Percentiles rank a stretch among this genome's conserved stretches.
Conservation (phyloP, 2,113 vertebrate species). For the Saguinus midas region DNA sequence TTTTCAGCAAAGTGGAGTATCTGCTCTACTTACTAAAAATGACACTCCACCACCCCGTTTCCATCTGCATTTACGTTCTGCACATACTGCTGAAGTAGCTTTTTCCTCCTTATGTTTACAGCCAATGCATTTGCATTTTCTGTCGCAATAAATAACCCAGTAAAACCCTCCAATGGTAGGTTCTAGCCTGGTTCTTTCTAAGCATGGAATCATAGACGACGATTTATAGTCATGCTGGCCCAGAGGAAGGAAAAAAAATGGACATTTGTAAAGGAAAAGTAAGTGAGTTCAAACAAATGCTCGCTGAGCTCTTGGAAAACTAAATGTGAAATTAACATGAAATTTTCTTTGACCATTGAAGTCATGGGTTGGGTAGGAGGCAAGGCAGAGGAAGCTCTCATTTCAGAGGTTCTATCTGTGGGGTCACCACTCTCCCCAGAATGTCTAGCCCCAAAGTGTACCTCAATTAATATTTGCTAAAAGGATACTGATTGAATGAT, state of each 20-base stretch:
- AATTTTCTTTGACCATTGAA: background rate
- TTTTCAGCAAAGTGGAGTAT: constrained; percentile 66
- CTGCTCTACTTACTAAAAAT: constrained; percentile 73
- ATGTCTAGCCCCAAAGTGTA: background rate
- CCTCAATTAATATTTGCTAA: background rate
- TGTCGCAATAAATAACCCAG: constrained; percentile 71
- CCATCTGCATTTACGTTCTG: constrained; percentile 60
- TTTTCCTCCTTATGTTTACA: constrained; percentile 66
- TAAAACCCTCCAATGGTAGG: constrained; percentile 52
- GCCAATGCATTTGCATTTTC: constrained; percentile 69
- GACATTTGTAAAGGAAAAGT: background rate
- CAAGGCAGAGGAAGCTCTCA: background rate
- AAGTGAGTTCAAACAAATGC: background rate
- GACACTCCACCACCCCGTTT: constrained; percentile 30
- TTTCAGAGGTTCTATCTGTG: background rate
- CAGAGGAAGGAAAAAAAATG: background rate
- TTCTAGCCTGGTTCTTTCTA: constrained; percentile 21
- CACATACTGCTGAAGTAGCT: constrained; percentile 63
- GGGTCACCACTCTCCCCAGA: background rate
- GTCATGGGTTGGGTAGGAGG: too few species aligned
- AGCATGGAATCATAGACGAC: background rate
- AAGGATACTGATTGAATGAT: background rate
- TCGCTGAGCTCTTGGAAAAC: background rate
- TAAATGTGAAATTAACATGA: background rate
- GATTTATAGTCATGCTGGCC: background rate